These are phyloP conservation scores for Venustoraphidia nigricollis DNA, from an alignment of 2,888 invertebrate genomes.

Conservation along the genomic window DNA sequence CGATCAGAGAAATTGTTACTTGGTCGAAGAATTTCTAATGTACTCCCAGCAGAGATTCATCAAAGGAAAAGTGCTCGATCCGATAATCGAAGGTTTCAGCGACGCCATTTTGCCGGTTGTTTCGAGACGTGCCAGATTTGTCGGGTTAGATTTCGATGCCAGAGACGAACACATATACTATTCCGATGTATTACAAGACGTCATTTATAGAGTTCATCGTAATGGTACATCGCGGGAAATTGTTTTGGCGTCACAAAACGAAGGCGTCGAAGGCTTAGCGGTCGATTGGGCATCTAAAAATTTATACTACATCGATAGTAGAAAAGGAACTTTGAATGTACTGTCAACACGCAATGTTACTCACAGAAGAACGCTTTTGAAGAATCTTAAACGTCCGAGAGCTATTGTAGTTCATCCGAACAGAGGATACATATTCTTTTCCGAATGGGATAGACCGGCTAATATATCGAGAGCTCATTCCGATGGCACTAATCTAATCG, in stretches of 20 bases:
- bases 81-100: constrained; percentile 78
- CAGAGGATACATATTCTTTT: constrained; percentile 84
- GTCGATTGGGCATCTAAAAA: constrained; percentile 95
- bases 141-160: constrained; percentile 89
- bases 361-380: constrained; percentile 66
- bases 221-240: constrained; percentile 73
- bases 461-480: constrained; percentile 87
- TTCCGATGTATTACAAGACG: constrained; percentile 92
- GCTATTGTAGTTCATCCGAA: constrained; percentile 96
- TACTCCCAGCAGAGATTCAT: constrained; percentile 93
- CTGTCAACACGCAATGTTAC: constrained; percentile 76
- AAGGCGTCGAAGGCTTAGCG: constrained; percentile 90
- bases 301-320: constrained; percentile 86
- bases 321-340: constrained; percentile 88
- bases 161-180: constrained; percentile 86
- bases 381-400: constrained; percentile 79
- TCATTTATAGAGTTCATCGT: constrained; percentile 70
- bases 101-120: constrained; percentile 93
- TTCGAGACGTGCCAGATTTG: constrained; percentile 79
- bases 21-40: constrained; percentile 79
- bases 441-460: constrained; percentile 92
- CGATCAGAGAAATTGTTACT: constrained; percentile 64
- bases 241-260: constrained; percentile 88
- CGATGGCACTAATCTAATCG: constrained; percentile 74
- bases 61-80: constrained; percentile 79